Percentiles rank a stretch among this genome's conserved stretches.
Conservation (phyloP, 2,113 vertebrate species). For the Prionailurus bengalensis region DNA sequence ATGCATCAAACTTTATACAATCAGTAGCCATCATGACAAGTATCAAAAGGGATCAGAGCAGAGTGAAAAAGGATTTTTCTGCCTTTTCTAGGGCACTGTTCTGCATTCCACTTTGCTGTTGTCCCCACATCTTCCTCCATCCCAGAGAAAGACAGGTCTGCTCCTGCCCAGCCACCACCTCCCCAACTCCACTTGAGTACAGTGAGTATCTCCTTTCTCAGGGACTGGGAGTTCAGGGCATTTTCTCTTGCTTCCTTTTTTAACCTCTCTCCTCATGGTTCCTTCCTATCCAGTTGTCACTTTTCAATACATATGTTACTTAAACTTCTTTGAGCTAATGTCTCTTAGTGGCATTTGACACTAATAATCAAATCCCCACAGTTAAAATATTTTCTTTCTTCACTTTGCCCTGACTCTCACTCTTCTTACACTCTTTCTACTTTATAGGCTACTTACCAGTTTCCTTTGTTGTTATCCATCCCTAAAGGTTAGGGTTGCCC, state of each 20-base stretch:
- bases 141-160: background rate
- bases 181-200: background rate
- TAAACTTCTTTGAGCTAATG: background rate
- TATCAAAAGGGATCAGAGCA: background rate
- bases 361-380: background rate
- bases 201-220: background rate
- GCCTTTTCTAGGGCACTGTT: background rate
- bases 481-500: background rate
- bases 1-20: background rate
- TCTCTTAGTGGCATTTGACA: background rate
- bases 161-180: rapidly evolving
- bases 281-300: background rate
- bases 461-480: background rate
- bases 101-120: background rate
- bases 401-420: background rate
- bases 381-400: background rate
- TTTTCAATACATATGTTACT: background rate
- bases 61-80: background rate
- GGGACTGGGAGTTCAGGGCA: background rate
- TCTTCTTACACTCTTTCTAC: background rate
- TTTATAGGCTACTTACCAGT: background rate
- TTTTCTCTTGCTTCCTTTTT: background rate
- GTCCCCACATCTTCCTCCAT: no score
- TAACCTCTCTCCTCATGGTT: background rate
- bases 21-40: background rate